phyloP scores from a whole-genome alignment of 2,797 vertebrate genomes.

The Thaleichthys pacificus region DNA sequence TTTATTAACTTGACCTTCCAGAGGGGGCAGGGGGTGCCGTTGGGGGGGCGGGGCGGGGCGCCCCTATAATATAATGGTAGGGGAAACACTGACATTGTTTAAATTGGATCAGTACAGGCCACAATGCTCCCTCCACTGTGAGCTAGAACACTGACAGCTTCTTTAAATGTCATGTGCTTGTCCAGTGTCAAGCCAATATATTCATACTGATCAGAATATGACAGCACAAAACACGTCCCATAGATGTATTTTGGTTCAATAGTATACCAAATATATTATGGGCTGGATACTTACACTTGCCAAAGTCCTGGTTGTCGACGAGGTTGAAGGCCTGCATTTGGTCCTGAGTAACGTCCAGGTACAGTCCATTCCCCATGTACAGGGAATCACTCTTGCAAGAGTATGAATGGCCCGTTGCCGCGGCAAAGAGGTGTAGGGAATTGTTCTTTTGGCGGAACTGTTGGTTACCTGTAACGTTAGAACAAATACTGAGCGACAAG shows the following conservation, averaged over 20 bases:
- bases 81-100: no score
- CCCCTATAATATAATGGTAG: no score
- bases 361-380: slow-evolving; percentile 53
- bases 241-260: no score
- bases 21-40: no score
- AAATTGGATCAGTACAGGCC: no score
- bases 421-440: slow-evolving; percentile 54
- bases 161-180: no score
- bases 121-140: no score
- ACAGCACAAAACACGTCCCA: neutral
- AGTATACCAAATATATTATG: no score
- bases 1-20: no score
- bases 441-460: neutral
- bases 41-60: no score
- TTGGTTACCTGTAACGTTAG: slow-evolving; percentile 13
- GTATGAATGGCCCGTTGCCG: slow-evolving; percentile 63
- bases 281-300: slow-evolving; percentile 58
- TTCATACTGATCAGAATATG: neutral
- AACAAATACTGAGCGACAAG: slow-evolving; percentile 3
- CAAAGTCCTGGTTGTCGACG: slow-evolving; percentile 51
- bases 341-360: slow-evolving; percentile 55
- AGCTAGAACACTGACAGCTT: no score
- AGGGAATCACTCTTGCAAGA: slow-evolving; percentile 62
- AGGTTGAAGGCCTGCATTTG: slow-evolving; percentile 72
- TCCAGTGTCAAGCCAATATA: neutral